phyloP scores from a whole-genome alignment of 2,888 invertebrate genomes.

The Octonoba sinensis region DNA sequence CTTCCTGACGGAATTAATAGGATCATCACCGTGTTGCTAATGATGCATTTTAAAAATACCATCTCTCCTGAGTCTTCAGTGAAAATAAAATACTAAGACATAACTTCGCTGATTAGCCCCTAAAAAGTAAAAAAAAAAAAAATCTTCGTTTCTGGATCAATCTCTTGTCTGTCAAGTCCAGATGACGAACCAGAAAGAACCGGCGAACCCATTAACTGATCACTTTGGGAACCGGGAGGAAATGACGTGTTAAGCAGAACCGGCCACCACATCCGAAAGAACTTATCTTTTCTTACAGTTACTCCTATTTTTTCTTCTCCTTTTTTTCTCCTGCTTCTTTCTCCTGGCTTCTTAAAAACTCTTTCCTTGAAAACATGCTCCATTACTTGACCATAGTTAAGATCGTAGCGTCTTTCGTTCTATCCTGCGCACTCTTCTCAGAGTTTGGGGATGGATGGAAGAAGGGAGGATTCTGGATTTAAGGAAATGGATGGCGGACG shows the following conservation, averaged over 20 bases:
- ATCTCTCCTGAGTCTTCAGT: no score
- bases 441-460: not conserved
- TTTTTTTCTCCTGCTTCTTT: slow-evolving; percentile 18
- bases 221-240: slow-evolving; percentile 64
- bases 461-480: slow-evolving; percentile 10
- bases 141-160: slow-evolving; percentile 56
- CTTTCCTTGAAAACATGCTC: slow-evolving; percentile 54
- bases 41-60: no score
- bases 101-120: slow-evolving; percentile 54
- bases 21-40: no score
- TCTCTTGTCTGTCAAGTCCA: slow-evolving; percentile 62
- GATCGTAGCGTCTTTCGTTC: slow-evolving; percentile 8
- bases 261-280: slow-evolving; percentile 59
- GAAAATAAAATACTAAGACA: no score
- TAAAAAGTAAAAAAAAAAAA: slow-evolving; percentile 11
- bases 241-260: slow-evolving; percentile 65
- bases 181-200: slow-evolving; percentile 61
- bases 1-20: no score
- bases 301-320: slow-evolving; percentile 26
- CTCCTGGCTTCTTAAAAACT: slow-evolving; percentile 40
- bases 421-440: not conserved
- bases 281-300: slow-evolving; percentile 42
- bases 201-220: slow-evolving; percentile 63
- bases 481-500: slow-evolving; percentile 11
- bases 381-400: slow-evolving; percentile 57